A percentile compares a stretch with the other conserved stretches of the same genome.
phyloP scores from a whole-genome alignment of 1,140 invertebrate genomes.

The Chironomus striatipennis region DNA sequence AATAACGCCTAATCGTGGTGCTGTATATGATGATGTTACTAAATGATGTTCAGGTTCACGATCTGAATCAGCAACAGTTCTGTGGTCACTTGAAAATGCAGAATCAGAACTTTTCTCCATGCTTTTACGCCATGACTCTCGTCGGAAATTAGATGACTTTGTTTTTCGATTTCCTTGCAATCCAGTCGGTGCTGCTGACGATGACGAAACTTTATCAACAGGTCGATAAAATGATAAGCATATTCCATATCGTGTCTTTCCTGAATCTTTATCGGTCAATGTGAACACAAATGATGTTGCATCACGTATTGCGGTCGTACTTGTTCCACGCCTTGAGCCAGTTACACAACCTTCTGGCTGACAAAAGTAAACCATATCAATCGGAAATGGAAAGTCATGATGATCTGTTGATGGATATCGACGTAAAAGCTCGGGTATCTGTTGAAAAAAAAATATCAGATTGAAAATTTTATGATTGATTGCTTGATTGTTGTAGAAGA shows the following conservation, averaged over 20 bases:
- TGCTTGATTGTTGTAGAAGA: too few relatives aligned
- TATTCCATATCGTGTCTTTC: slow-evolving; percentile 87
- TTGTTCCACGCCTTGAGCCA: slow-evolving; percentile 62
- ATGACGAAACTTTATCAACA: slow-evolving; percentile 50
- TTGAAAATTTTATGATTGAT: too few relatives aligned
- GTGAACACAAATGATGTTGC: slow-evolving; percentile 97
- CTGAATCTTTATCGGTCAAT: slow-evolving; percentile 97
- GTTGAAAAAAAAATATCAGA: slow-evolving; percentile 15
- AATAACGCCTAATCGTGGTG: slow-evolving; percentile 54
- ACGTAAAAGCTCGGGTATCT: slow-evolving; percentile 82
- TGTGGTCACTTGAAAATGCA: slow-evolving; percentile 64
- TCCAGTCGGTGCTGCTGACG: slow-evolving; percentile 32
- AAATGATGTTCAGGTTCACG: slow-evolving; percentile 44
- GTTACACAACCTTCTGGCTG: slow-evolving; percentile 97
- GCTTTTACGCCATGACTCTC: slow-evolving; percentile 81
- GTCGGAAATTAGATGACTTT: slow-evolving; percentile 55
- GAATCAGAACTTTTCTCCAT: slow-evolving; percentile 86
- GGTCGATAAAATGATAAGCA: slow-evolving; percentile 98
- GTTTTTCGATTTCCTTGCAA: slow-evolving; percentile 41
- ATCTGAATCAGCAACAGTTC: slow-evolving; percentile 57
- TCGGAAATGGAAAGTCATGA: slow-evolving; percentile 90
- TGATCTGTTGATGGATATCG: slow-evolving; percentile 97
- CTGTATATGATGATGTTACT: slow-evolving; percentile 31
- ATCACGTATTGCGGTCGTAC: slow-evolving; percentile 63
- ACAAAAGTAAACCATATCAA: slow-evolving; percentile 99